These are phyloP conservation scores for Yponomeuta malinellus DNA, from an alignment of 2,888 invertebrate genomes.

Conservation along the genomic window DNA sequence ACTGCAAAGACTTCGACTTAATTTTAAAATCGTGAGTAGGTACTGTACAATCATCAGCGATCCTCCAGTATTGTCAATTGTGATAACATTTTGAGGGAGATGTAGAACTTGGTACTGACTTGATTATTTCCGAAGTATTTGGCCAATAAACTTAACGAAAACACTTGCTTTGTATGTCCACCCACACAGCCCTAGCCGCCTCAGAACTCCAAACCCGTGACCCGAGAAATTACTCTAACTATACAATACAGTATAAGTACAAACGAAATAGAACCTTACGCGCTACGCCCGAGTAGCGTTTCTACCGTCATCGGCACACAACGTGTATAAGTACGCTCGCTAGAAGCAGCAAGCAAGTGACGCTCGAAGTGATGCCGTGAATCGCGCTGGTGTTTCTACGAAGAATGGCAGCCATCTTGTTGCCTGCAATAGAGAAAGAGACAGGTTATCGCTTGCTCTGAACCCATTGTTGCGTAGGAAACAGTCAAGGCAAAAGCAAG, in stretches of 20 bases:
- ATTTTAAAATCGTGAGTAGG: no score
- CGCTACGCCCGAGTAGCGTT: background rate
- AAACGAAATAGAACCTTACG: slow-evolving; percentile 5
- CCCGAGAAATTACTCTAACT: background rate
- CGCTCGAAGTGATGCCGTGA: slow-evolving; percentile 64
- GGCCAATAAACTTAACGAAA: no score
- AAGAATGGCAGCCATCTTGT: slow-evolving; percentile 70
- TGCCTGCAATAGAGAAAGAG: slow-evolving; percentile 44
- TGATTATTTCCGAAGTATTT: no score
- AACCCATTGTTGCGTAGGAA: no score
- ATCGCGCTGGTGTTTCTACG: slow-evolving; percentile 69
- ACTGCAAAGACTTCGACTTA: no score
- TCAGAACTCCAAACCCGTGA: background rate
- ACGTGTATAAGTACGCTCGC: slow-evolving; percentile 54
- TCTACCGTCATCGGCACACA: slow-evolving; percentile 65
- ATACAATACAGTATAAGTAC: background rate
- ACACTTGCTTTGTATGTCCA: no score
- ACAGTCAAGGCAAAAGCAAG: no score
- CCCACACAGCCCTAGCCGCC: background rate
- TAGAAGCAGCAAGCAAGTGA: slow-evolving; percentile 57
- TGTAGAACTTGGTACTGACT: no score
- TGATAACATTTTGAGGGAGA: no score
- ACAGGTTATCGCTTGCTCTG: background rate
- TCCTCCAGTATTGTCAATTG: no score
- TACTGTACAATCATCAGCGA: no score